A percentile compares a stretch with the other conserved stretches of the same genome.
Conservation (phyloP, 2,113 vertebrate genomes). For the Sebastes schlegelii region DNA sequence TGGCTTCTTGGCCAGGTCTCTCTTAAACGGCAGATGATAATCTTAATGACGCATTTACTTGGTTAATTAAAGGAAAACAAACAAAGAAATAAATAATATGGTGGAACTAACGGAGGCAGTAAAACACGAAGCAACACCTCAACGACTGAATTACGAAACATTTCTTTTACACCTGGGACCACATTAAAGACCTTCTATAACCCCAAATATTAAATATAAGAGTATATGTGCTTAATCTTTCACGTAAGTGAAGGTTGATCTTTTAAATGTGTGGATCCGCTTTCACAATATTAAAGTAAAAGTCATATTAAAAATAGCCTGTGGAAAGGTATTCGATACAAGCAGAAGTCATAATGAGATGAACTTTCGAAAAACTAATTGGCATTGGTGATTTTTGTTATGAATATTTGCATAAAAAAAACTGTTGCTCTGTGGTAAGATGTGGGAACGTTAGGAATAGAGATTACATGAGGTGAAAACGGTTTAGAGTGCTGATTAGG, state of each 20-base stretch:
- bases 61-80: not conserved
- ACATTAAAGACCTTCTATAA: not conserved
- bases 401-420: not conserved
- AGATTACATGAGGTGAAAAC: slow-evolving; percentile 17
- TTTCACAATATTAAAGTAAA: not conserved
- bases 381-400: not conserved
- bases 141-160: not conserved
- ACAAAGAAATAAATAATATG: not conserved
- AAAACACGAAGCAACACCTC: not conserved
- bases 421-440: not conserved
- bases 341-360: not conserved
- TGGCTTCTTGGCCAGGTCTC: not conserved
- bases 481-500: slow-evolving; percentile 5
- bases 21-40: not conserved
- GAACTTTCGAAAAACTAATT: not conserved
- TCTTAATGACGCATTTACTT: not conserved
- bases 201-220: not conserved
- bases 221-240: not conserved
- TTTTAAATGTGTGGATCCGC: not conserved
- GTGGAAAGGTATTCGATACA: not conserved
- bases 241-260: not conserved
- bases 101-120: not conserved
- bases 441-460: not conserved
- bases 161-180: no score
- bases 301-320: not conserved